These are phyloP conservation scores for Neoascia interrupta DNA, from an alignment of 2,888 invertebrate genomes.

Conservation along the genomic window DNA sequence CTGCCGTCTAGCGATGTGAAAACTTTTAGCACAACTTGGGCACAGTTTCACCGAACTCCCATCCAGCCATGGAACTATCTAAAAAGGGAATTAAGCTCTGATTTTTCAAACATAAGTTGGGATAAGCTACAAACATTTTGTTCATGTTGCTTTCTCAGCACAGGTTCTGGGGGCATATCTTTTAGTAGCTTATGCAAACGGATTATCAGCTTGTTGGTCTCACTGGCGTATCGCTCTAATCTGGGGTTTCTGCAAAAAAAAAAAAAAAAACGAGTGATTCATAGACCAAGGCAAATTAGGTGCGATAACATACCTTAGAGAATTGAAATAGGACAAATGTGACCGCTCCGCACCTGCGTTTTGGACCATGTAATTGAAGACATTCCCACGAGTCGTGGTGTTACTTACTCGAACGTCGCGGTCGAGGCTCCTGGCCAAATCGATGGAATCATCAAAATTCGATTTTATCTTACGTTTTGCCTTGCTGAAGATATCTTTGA, in stretches of 20 bases:
- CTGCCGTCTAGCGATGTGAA: constrained; percentile 92
- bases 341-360: constrained; percentile 80
- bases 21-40: constrained; percentile 93
- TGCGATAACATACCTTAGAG: constrained; percentile 80
- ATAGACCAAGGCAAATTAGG: neutral
- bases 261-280: no score
- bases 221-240: constrained; percentile 93
- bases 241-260: constrained; percentile 82
- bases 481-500: constrained; percentile 92
- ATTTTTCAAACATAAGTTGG: neutral
- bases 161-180: constrained; percentile 87
- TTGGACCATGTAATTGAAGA: constrained; percentile 78
- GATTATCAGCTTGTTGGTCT: constrained; percentile 97
- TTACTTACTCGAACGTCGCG: constrained; percentile 79
- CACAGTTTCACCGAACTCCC: constrained; percentile 94
- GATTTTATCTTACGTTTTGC: constrained; percentile 92
- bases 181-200: constrained; percentile 93
- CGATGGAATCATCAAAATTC: constrained; percentile 86
- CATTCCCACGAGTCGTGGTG: constrained; percentile 73
- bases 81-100: constrained; percentile 15
- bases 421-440: constrained; percentile 82
- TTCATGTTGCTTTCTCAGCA: constrained; percentile 87
- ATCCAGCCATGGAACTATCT: constrained; percentile 94
- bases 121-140: constrained; percentile 79
- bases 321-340: constrained; percentile 89